Conservation (phyloP, 2,888 invertebrate species). For the Ophion slaviceki region DNA sequence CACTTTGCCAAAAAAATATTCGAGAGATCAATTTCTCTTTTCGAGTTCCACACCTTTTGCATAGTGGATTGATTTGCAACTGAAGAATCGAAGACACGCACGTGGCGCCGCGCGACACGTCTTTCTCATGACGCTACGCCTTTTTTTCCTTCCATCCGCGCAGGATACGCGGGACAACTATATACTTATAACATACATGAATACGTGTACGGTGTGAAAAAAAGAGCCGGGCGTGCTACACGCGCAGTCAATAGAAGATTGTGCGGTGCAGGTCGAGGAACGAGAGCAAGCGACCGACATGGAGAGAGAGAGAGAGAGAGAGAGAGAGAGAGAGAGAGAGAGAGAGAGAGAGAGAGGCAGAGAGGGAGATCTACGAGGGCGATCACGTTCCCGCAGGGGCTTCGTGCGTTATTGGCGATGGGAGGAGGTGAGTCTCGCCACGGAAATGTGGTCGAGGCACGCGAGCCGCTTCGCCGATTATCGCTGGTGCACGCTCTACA, state of each 20-base stretch:
- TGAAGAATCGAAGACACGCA: constrained; percentile 2
- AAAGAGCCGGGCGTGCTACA: constrained; percentile 57
- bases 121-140: constrained; percentile 58
- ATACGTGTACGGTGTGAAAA: constrained; percentile 17
- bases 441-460: constrained; percentile 67
- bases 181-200: constrained; percentile 1
- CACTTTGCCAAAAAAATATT: neutral
- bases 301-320: constrained; percentile 26
- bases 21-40: neutral
- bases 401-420: constrained; percentile 66
- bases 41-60: constrained; percentile 41
- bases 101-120: constrained; percentile 19
- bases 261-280: constrained; percentile 35
- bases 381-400: constrained; percentile 63
- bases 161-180: neutral
- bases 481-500: constrained; percentile 62
- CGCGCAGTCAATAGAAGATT: constrained; percentile 60
- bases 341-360: constrained; percentile 13
- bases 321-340: constrained; percentile 32
- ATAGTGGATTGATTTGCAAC: constrained; percentile 23
- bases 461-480: constrained; percentile 66
- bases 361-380: constrained; percentile 26
- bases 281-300: constrained; percentile 24
- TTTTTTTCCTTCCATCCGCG: constrained; percentile 31
- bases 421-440: constrained; percentile 62